Evolutionary conservation across 2,113 vertebrate species (phyloP).

Genomic region (Proteles cristata): DNA sequence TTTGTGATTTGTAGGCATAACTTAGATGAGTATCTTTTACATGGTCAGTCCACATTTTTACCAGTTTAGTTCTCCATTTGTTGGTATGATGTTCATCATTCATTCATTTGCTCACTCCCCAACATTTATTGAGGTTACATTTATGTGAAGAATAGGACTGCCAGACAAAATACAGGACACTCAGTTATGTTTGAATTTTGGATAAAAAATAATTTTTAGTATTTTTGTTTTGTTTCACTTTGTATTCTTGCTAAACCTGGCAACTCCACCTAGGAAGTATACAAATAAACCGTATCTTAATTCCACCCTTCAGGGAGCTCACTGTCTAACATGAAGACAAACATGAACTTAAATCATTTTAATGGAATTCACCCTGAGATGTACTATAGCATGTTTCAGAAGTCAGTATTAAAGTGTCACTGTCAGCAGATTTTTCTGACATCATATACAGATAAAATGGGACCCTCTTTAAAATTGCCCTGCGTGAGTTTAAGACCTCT

Average conservation of each 20-base stretch:
- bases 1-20: not conserved
- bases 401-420: not conserved
- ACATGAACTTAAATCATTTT: not conserved
- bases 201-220: not conserved
- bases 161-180: not conserved
- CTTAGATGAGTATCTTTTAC: not conserved
- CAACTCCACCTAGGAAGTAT: not conserved
- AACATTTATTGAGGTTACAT: not conserved
- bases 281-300: not conserved
- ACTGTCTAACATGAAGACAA: not conserved
- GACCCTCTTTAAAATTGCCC: not conserved
- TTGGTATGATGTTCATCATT: not conserved
- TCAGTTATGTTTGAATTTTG: constrained; percentile 29
- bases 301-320: constrained; percentile 36
- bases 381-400: not conserved
- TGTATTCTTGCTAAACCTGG: not conserved
- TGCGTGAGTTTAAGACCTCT: not conserved
- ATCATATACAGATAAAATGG: not conserved
- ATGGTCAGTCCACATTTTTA: not conserved
- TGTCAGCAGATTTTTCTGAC: constrained; percentile 17
- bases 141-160: not conserved
- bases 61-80: not conserved
- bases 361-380: not conserved
- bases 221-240: not conserved
- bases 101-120: not conserved